These are phyloP conservation scores for Drosophila demipolita DNA, from an alignment of 2,888 invertebrate genomes.

Conservation along the genomic window DNA sequence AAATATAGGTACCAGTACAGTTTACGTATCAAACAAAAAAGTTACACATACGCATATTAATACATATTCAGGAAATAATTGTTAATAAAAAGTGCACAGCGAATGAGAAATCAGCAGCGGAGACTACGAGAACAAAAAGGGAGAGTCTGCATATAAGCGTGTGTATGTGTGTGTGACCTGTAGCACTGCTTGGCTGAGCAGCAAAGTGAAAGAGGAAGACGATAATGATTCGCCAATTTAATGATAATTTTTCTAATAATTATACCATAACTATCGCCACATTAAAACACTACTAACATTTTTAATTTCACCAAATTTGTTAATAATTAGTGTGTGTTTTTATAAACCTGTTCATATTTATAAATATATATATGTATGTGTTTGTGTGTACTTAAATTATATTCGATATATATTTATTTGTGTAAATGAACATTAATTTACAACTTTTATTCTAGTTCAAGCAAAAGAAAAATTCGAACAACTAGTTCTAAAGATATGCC, in stretches of 20 bases:
- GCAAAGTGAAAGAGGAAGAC: conserved; percentile 52
- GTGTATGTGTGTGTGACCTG: neutral
- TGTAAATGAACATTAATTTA: neutral
- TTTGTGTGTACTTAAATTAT: neutral
- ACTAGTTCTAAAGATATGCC: neutral
- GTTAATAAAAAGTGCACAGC: neutral
- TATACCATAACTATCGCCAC: conserved; percentile 54
- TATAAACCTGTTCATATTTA: neutral
- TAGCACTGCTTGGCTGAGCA: conserved; percentile 24
- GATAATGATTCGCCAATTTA: conserved; percentile 78
- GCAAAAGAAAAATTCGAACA: neutral
- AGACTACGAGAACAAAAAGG: neutral
- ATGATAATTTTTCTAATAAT: conserved; percentile 71
- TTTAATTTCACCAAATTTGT: conserved; percentile 66
- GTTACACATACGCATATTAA: neutral
- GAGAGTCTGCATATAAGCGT: neutral
- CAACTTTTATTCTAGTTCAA: neutral
- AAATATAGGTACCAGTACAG: neutral
- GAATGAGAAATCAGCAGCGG: neutral
- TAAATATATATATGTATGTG: neutral
- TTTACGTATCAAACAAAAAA: neutral
- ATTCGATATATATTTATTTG: neutral
- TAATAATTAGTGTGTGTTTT: conserved; percentile 18
- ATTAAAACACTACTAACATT: conserved; percentile 51
- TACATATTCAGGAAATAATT: neutral